A percentile compares a stretch with the other conserved stretches of the same genome.
Conservation (phyloP, 2,113 vertebrate genomes). For the Myotis davidii region DNA sequence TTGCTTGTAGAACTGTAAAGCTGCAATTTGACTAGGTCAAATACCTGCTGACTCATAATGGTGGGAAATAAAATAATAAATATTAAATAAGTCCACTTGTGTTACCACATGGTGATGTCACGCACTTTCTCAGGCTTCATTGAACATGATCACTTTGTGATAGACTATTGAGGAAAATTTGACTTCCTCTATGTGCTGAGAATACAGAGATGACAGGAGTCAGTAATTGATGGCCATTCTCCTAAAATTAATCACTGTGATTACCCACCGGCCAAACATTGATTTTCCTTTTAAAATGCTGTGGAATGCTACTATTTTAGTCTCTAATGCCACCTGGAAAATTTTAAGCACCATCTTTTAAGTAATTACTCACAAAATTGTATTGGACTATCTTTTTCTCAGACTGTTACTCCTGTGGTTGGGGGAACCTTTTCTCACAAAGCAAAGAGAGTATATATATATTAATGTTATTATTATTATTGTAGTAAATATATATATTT, state of each 20-base stretch:
- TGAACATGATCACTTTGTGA: not conserved
- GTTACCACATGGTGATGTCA: not conserved
- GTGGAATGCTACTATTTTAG: not conserved
- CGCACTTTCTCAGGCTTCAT: not conserved
- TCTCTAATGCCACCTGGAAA: not conserved
- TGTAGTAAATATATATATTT: not conserved
- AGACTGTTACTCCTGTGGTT: not conserved
- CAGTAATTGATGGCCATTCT: not conserved
- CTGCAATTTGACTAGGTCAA: not conserved
- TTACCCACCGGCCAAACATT: not conserved
- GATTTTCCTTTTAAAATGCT: not conserved
- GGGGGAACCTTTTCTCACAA: not conserved
- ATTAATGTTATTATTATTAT: not conserved
- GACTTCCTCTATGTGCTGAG: not conserved
- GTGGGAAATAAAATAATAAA: constrained; percentile 2
- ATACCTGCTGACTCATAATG: not conserved
- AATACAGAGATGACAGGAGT: not conserved
- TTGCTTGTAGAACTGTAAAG: not conserved
- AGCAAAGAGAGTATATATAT: not conserved
- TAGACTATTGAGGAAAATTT: not conserved
- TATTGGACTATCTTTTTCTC: not conserved
- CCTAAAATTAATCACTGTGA: not conserved
- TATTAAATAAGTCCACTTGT: not conserved
- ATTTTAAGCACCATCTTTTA: not conserved
- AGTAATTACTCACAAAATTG: not conserved